Conservation (phyloP, 1,140 invertebrate genomes). For the Drosophila yakuba region DNA sequence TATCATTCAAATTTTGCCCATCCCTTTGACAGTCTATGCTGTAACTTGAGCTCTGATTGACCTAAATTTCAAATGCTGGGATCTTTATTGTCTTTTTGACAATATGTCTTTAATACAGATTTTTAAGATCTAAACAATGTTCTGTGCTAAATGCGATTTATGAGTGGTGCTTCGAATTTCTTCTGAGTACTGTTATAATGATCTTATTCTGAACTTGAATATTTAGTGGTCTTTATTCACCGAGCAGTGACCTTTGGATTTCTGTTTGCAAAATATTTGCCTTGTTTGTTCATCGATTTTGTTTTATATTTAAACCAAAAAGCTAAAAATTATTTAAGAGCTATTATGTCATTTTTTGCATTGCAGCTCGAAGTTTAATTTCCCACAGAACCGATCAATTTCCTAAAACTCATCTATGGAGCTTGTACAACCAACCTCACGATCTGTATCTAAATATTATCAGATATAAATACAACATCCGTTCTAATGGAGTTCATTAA, state of each 20-base stretch:
- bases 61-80: conserved; percentile 25
- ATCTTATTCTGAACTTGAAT: conserved; percentile 47
- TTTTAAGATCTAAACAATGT: conserved; percentile 30
- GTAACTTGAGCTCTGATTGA: conserved; percentile 46
- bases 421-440: neutral
- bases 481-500: conserved; percentile 8
- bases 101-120: conserved; percentile 28
- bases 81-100: conserved; percentile 35
- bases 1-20: conserved; percentile 49
- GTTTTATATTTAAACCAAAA: neutral
- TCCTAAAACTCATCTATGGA: neutral
- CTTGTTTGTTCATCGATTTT: neutral
- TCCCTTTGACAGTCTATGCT: conserved; percentile 17
- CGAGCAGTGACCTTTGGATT: conserved; percentile 55
- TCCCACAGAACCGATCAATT: neutral
- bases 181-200: conserved; percentile 49
- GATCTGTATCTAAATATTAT: conserved; percentile 3
- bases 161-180: conserved; percentile 22
- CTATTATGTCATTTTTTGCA: neutral
- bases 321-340: too few species aligned
- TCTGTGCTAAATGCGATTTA: conserved; percentile 62
- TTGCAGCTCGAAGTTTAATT: neutral
- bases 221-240: conserved; percentile 19
- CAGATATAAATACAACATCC: conserved; percentile 25
- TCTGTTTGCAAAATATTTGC: neutral